Conservation (phyloP, 1,140 invertebrate genomes). For the Latrodectus geometricus region DNA sequence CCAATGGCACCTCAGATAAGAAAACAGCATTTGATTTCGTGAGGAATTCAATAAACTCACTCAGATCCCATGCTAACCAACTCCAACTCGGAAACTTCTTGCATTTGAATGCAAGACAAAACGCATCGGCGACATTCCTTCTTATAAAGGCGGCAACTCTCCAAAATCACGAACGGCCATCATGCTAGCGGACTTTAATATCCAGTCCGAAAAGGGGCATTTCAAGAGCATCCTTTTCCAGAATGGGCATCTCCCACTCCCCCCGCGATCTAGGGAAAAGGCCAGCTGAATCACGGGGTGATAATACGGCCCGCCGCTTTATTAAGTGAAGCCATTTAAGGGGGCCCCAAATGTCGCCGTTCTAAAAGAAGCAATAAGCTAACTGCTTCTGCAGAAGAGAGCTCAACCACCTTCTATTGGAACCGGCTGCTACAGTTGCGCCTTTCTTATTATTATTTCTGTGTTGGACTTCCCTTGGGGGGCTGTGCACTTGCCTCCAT, state of each 20-base stretch:
- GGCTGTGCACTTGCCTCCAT: not conserved
- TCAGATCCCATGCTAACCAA: too few species aligned
- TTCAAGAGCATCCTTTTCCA: slow-evolving; percentile 1
- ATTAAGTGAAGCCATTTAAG: slow-evolving; percentile 60
- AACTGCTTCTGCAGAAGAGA: slow-evolving; percentile 15
- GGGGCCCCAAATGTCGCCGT: slow-evolving; percentile 14
- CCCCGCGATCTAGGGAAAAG: not conserved
- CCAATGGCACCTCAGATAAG: too few species aligned
- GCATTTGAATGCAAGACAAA: too few species aligned
- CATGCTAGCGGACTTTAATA: slow-evolving; percentile 22
- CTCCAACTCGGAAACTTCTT: too few species aligned
- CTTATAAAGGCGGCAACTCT: too few species aligned
- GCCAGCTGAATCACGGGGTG: slow-evolving; percentile 35
- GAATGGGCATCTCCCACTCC: slow-evolving; percentile 12
- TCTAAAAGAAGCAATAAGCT: slow-evolving; percentile 56
- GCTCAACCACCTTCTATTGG: not conserved
- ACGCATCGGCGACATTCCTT: too few species aligned
- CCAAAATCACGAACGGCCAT: too few species aligned
- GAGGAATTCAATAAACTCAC: too few species aligned
- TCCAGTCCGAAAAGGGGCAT: not conserved
- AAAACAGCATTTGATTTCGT: too few species aligned
- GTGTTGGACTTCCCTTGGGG: slow-evolving; percentile 9
- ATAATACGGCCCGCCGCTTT: slow-evolving; percentile 40
- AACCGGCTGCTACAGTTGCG: slow-evolving; percentile 26
- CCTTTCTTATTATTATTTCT: slow-evolving; percentile 33